Conservation (phyloP, 92 coral and sea anemone species). For the Actinostola sp. region DNA sequence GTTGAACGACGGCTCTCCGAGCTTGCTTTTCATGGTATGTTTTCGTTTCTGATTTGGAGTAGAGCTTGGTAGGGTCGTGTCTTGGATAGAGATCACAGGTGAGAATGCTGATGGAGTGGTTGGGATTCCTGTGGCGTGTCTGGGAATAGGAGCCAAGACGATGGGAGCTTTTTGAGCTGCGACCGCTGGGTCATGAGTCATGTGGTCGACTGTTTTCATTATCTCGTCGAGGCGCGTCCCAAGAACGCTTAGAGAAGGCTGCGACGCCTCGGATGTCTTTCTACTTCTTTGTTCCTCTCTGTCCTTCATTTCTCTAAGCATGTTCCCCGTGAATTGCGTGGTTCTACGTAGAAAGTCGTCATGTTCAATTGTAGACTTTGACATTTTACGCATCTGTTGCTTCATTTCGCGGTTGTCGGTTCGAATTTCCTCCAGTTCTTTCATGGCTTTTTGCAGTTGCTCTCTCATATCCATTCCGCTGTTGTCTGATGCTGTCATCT, state of each 20-base stretch:
- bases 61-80: neutral
- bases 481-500: conserved; percentile 9
- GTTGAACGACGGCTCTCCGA: conserved; percentile 10
- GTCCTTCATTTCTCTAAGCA: conserved; percentile 63
- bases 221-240: conserved; percentile 61
- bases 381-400: conserved; percentile 51
- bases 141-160: neutral
- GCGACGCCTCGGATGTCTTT: conserved; percentile 6
- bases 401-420: conserved; percentile 74
- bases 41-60: neutral
- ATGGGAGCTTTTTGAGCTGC: neutral
- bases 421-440: conserved; percentile 64
- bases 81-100: neutral
- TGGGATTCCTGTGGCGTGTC: conserved; percentile 14
- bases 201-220: conserved; percentile 49
- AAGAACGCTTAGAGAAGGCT: conserved; percentile 39
- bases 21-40: conserved; percentile 12
- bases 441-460: conserved; percentile 61
- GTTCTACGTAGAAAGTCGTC: conserved; percentile 54
- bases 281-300: conserved; percentile 43
- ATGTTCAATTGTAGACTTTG: conserved; percentile 38
- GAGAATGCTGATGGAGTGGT: neutral
- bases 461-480: conserved; percentile 52
- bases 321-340: conserved; percentile 62
- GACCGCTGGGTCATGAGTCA: conserved; percentile 35